A percentile compares a stretch with the other conserved stretches of the same genome.
These are phyloP conservation scores for Montipora capitata DNA, from an alignment of 92 coral and sea anemone species.

Conservation along the genomic window DNA sequence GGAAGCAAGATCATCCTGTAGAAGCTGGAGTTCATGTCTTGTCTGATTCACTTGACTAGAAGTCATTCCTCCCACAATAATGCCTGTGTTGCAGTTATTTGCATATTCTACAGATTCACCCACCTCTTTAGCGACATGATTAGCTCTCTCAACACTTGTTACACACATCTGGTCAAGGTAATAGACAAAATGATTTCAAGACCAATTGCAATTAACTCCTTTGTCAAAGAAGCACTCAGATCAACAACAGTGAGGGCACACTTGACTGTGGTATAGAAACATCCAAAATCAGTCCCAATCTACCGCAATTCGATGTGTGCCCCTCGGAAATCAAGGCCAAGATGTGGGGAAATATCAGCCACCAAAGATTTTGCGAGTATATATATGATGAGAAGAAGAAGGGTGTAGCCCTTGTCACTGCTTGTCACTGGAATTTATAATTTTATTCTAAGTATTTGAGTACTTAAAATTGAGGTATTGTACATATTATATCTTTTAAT, in stretches of 20 bases:
- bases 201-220: too few species aligned
- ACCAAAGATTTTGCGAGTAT: too few species aligned
- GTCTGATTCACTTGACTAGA: neutral
- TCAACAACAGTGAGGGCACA: too few species aligned
- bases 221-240: too few species aligned
- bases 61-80: neutral
- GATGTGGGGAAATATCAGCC: too few species aligned
- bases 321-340: too few species aligned
- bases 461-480: constrained; percentile 16
- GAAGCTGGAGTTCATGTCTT: neutral
- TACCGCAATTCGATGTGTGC: too few species aligned
- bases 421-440: constrained; percentile 1
- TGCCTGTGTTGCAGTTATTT: constrained; percentile 3
- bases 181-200: neutral
- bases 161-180: neutral
- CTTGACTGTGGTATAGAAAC: too few species aligned
- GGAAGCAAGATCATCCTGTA: neutral
- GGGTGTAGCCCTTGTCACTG: too few species aligned
- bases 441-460: constrained; percentile 20
- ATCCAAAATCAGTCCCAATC: too few species aligned
- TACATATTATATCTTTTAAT: neutral
- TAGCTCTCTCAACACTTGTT: neutral
- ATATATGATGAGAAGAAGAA: too few species aligned
- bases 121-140: neutral
- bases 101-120: neutral